Conservation (phyloP, 2,797 vertebrate species). For the Enteromius afrohamiltoni region DNA sequence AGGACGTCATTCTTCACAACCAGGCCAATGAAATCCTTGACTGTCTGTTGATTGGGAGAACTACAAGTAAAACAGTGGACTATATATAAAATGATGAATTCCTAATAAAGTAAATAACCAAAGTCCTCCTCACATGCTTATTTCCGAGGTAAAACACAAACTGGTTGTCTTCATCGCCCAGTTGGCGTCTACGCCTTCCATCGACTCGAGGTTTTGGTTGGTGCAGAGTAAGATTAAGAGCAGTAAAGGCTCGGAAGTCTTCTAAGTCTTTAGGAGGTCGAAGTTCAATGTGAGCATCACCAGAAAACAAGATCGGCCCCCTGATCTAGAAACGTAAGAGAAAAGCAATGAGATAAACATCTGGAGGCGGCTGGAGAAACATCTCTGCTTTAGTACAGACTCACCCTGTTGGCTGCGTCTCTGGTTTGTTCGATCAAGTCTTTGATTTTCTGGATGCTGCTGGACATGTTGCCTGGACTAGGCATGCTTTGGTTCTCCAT, state of each 20-base stretch:
- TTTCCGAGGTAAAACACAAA: conserved; percentile 89
- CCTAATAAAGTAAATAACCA: not conserved
- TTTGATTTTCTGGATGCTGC: conserved; percentile 82
- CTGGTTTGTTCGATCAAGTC: conserved; percentile 88
- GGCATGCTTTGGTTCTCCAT: conserved; percentile 73
- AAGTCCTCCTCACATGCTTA: conserved; percentile 78
- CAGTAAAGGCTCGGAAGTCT: conserved; percentile 85
- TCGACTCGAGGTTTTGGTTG: conserved; percentile 62
- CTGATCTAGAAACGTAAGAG: conserved; percentile 74
- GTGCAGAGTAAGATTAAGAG: conserved; percentile 84
- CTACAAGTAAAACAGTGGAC: not conserved
- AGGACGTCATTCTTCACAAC: conserved; percentile 63
- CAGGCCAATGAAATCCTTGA: conserved; percentile 70
- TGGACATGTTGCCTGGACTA: conserved; percentile 80
- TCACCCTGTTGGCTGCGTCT: conserved; percentile 84
- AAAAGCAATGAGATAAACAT: not conserved
- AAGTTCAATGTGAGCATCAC: conserved; percentile 85
- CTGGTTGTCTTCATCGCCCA: conserved; percentile 60
- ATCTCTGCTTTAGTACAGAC: conserved; percentile 8
- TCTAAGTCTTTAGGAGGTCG: conserved; percentile 80
- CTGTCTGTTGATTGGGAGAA: conserved; percentile 53
- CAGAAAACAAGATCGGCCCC: conserved; percentile 84
- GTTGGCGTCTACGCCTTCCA: conserved; percentile 33
- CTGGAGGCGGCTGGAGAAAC: not conserved
- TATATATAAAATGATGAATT: not conserved